Evolutionary conservation across 2,888 invertebrate species (phyloP), one percentile per base, ranked within the genome.

Genomic region (Gari tellinella): DNA sequence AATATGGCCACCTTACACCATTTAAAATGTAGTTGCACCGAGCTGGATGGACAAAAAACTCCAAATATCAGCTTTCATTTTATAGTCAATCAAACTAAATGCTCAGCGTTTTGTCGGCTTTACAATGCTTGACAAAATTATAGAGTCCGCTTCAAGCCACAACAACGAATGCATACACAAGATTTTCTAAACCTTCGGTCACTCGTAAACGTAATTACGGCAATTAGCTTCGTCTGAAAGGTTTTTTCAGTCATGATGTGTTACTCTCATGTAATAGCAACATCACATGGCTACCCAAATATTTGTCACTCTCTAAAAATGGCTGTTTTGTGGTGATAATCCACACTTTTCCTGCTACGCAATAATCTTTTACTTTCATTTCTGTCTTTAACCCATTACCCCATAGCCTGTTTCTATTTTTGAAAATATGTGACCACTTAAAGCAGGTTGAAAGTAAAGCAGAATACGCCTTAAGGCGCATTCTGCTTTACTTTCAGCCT

Each of bases 121-220:
- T 62, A 62, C 56, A 61, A 56, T 68, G 58, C 67, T 61, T 55
- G 31, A 64, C 64, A 43, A 67, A 73, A 73, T 73, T 73, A 73
- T 52, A 73, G 57, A 38, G 49, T 57, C 40, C 46, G 23, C 40
- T 41, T 26, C 17, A 40, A n/a, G 25, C 40, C 37, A 51, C 23
- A 31, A 48, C 45, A 55, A 53, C 26, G 26, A 14, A 51, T 61
- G 40, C 40, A 41, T 55, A 55, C 55, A 56, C 53, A 62, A 37
- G 31, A 60, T 31, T 56, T 57, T 51, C 46, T 64, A 64, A 53
- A 64, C 23, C 21, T 63, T 53, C 62, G 60, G 52, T 63, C 45
- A 56, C 15, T 49, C 61, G 67, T 62, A 25, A 66, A 53, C 41
- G 38, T 73, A 63, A 73, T 73, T 55, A 67, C 43, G 52, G 49